Evolutionary conservation across 2,797 vertebrate species (phyloP), one percentile per base, ranked within the genome.

Genomic region (Oreochromis grahami): DNA sequence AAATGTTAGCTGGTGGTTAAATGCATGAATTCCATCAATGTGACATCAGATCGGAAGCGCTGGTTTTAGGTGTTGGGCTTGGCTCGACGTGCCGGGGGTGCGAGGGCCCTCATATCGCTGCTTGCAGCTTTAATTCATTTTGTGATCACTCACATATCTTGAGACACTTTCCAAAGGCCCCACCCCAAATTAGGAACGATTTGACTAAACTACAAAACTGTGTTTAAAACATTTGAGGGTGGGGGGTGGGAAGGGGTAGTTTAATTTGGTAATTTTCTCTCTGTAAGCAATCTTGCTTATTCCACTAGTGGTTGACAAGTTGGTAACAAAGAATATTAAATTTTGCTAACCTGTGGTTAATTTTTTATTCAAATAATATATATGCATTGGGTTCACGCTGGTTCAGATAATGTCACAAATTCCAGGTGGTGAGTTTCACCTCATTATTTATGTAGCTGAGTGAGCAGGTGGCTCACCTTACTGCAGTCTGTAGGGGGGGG

Each of bases 401-500:
- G 60, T 29, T 85, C 34, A 76, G 9, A 77, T 72, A 76, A 72
- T 76, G 60, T 21, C n/a, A 13, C 4, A 76, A 68, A 84, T 84
- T 89, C 68, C 74, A 86, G 79, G 58, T 83, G 81, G 76, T 19
- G 17, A 78, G 76, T 80, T 68, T 79, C 15, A 80, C 38, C 38
- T 52, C 50, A 21, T 86, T 76, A 53, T 74, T 70, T 70, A 68
- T 84, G 76, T 52, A 56, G 78, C 81, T 82, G 83, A 88, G 84
- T 91, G 86, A 88, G 87, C 82, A 76, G 81, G 29, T 76, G 65
- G 85, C 85, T 93, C 80, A 45, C 92, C 91, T 93, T 91, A 93
- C 94, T 50, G n/a, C 83, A 60, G 83, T 76, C 79, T 83, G 76
- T 60, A 83, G 76, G 58, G 52, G 76, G 58, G 52, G 81, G 43